Base-by-base conservation (phyloP, 1,140 invertebrate genomes). In the Pteromalus puparum region DNA sequence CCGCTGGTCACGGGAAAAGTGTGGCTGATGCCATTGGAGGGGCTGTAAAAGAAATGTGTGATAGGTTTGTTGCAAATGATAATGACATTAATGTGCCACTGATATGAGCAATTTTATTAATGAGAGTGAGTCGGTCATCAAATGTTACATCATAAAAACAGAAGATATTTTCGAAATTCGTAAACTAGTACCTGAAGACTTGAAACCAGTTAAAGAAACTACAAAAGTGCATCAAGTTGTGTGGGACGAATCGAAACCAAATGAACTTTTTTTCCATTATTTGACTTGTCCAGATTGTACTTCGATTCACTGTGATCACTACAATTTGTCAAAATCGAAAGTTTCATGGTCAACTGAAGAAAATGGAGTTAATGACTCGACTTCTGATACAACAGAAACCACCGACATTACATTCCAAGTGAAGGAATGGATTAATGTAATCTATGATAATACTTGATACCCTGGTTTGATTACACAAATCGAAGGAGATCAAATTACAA, bases 1-100 rank as follows among this genome's bases (percentile, higher is more conserved):
- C 93, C 87, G 87, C 91, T 61, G 91, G 91, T 9, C 92, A 93
- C 89, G 92, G 92, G 28, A 94, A 93, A 86, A 92, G 92, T 5
- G 87, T 90, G 9, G 90, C 91, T 67, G 91, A 93, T 90, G 92
- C 92, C 46, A 87, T 93, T 84, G 93, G 91, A 15, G 91, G 89
- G 67, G 46, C 78, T 42, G 53, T 93, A 34, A 94, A 93, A 89
- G 89, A 87, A 83, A 88, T 89, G 73, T 90, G 88, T 42, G 89
- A 92, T 85, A 86, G 83, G 77, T 83, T 88, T 73, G 90, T 93
- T 2, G 88, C 89, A 53, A 77, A 86, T 82, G 91, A 90, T 42
- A 86, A 87, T 42, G 91, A 92, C 85, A 82, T 92, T 72, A 87
- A 38, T 21, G 81, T 30, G 74, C 83, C 26, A 26, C 78, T 38